Conservation (phyloP, 2,888 invertebrate species). For the Gerris lacustris region DNA sequence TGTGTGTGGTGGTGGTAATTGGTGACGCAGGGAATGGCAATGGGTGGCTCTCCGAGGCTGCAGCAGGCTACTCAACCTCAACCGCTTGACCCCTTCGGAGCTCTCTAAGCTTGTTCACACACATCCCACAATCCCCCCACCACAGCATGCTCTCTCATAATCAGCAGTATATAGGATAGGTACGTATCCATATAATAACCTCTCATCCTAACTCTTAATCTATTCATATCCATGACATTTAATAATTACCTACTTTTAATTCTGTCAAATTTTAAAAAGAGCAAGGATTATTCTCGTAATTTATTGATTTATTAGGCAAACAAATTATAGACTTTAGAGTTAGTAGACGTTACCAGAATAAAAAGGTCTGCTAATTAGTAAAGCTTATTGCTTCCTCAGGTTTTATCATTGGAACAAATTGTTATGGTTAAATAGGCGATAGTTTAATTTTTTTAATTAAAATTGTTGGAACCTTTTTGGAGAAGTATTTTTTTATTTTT, state of each 20-base stretch:
- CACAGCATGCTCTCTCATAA: slow-evolving; percentile 1
- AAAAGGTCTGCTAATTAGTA: too few relatives aligned
- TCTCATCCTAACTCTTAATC: slow-evolving; percentile 10
- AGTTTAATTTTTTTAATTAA: too few relatives aligned
- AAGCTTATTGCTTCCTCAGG: too few relatives aligned
- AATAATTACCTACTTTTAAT: neutral
- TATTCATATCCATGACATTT: slow-evolving; percentile 1
- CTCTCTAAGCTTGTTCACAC: slow-evolving; percentile 23
- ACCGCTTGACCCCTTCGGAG: slow-evolving; percentile 29
- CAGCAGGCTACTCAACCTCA: slow-evolving; percentile 18
- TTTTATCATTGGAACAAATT: too few relatives aligned
- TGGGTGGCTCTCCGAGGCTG: slow-evolving; percentile 24
- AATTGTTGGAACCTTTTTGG: too few relatives aligned
- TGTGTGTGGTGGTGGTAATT: slow-evolving; percentile 12
- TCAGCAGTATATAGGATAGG: neutral
- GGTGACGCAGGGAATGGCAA: slow-evolving; percentile 26
- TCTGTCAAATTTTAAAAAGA: too few relatives aligned
- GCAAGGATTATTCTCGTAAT: neutral
- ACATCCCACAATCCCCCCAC: neutral
- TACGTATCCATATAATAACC: neutral
- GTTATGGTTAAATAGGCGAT: too few relatives aligned
- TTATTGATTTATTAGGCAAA: neutral
- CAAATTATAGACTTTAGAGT: too few relatives aligned
- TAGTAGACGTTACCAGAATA: too few relatives aligned
- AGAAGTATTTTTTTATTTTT: too few relatives aligned